Conservation (phyloP, 1,140 invertebrate species). For the Ephestia elutella region DNA sequence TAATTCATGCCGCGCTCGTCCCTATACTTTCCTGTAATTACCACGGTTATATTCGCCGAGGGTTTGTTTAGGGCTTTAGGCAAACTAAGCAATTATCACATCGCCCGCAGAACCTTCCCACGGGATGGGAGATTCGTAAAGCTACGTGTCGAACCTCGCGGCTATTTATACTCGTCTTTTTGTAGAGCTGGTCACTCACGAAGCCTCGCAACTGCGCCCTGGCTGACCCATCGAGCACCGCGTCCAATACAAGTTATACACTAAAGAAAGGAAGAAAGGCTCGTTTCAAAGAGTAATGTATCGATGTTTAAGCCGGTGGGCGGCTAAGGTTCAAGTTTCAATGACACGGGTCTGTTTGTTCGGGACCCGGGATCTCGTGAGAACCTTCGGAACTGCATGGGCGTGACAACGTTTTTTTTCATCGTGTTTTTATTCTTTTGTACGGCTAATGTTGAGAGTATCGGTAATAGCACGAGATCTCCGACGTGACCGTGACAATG, state of each 20-base stretch:
- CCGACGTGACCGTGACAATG: conserved; percentile 60
- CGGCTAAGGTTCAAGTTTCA: conserved; percentile 42
- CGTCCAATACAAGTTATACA: conserved; percentile 28
- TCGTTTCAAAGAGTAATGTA: conserved; percentile 27
- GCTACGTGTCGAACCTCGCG: conserved; percentile 55
- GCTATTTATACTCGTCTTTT: conserved; percentile 39
- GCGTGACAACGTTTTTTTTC: conserved; percentile 66
- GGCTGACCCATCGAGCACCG: conserved; percentile 9
- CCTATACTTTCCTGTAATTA: conserved; percentile 53
- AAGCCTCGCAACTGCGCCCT: conserved; percentile 43
- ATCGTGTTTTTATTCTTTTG: conserved; percentile 41
- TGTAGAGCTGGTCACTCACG: conserved; percentile 46
- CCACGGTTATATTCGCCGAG: conserved; percentile 38
- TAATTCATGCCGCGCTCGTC: conserved; percentile 36
- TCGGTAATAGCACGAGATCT: conserved; percentile 40
- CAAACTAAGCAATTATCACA: conserved; percentile 62
- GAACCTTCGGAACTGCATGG: conserved; percentile 62
- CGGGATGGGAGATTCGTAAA: conserved; percentile 55
- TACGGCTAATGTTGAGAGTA: conserved; percentile 35
- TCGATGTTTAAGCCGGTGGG: conserved; percentile 27
- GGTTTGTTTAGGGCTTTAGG: conserved; percentile 46
- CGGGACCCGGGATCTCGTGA: conserved; percentile 48
- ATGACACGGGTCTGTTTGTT: conserved; percentile 50
- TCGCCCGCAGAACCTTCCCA: conserved; percentile 58
- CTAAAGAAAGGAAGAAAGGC: conserved; percentile 1